These are phyloP conservation scores for Electrophaes corylata DNA, from an alignment of 2,888 invertebrate genomes.

Conservation along the genomic window DNA sequence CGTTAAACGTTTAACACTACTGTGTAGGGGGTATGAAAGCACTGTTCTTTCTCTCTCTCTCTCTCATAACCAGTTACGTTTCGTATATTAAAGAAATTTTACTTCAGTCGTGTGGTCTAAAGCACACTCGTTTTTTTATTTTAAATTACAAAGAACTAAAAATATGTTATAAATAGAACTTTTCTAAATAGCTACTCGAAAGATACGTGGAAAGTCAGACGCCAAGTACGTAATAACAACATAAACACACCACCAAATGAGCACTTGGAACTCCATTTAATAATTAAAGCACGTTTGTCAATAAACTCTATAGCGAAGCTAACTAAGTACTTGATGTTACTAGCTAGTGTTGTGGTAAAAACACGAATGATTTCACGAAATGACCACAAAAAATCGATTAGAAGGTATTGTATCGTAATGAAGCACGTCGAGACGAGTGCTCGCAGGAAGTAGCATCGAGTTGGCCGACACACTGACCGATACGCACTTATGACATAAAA, in stretches of 20 bases:
- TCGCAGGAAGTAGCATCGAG: slow-evolving; percentile 27
- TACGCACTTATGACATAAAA: slow-evolving; percentile 22
- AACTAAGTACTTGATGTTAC: slow-evolving; percentile 4
- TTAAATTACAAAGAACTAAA: too few species aligned
- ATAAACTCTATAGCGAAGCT: neutral
- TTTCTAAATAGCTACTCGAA: too few species aligned
- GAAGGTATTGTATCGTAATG: slow-evolving; percentile 15
- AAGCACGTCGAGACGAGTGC: slow-evolving; percentile 14
- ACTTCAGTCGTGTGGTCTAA: too few species aligned
- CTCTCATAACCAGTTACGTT: too few species aligned
- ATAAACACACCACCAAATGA: too few species aligned
- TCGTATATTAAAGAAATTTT: too few species aligned
- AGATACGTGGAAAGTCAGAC: too few species aligned
- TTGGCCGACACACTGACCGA: slow-evolving; percentile 7
- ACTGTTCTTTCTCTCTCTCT: too few species aligned
- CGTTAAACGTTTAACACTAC: too few species aligned
- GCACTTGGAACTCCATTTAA: neutral
- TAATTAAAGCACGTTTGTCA: neutral
- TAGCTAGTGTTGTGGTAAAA: slow-evolving; percentile 1
- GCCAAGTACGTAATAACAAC: neutral
- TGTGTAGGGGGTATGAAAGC: too few species aligned
- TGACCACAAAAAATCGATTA: slow-evolving; percentile 21
- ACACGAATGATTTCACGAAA: slow-evolving; percentile 16
- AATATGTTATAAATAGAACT: too few species aligned
- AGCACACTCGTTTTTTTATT: too few species aligned